phyloP scores from a whole-genome alignment of 2,113 vertebrate species.

The Brachypodius melanocephalos region DNA sequence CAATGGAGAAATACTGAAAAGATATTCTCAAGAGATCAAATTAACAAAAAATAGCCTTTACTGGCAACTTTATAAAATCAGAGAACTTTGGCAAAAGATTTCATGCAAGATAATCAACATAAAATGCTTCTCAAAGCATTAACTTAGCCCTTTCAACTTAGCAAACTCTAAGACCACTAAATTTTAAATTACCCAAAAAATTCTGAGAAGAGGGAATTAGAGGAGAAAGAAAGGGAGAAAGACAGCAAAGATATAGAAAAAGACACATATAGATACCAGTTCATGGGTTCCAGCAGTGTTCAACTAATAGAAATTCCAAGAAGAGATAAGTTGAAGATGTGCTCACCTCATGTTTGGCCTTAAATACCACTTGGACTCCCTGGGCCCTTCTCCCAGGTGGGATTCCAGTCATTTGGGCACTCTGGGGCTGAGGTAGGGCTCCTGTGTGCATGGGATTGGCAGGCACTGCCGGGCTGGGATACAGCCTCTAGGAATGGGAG shows the following conservation, averaged over 20 bases:
- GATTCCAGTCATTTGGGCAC: rapidly evolving
- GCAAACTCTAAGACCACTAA: not conserved
- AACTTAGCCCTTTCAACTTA: not conserved
- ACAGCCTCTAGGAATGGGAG: not conserved
- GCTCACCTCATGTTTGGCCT: not conserved
- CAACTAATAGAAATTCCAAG: not conserved
- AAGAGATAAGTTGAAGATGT: not conserved
- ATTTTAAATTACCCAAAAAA: not conserved
- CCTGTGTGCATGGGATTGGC: not conserved
- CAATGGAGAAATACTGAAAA: not conserved
- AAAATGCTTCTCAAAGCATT: not conserved
- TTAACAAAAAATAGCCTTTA: not conserved
- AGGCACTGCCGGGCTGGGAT: not conserved
- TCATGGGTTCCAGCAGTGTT: not conserved
- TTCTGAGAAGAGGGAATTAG: not conserved
- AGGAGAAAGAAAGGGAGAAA: not conserved
- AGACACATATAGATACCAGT: not conserved
- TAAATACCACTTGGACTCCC: not conserved
- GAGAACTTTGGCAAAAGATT: not conserved
- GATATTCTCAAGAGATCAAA: not conserved
- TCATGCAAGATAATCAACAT: not conserved
- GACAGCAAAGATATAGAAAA: not conserved
- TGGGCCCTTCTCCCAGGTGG: not conserved
- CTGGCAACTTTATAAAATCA: not conserved
- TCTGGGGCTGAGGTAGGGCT: not conserved